These are phyloP conservation scores for Myotis brandtii DNA, from an alignment of 2,113 vertebrate genomes.

Conservation along the genomic window DNA sequence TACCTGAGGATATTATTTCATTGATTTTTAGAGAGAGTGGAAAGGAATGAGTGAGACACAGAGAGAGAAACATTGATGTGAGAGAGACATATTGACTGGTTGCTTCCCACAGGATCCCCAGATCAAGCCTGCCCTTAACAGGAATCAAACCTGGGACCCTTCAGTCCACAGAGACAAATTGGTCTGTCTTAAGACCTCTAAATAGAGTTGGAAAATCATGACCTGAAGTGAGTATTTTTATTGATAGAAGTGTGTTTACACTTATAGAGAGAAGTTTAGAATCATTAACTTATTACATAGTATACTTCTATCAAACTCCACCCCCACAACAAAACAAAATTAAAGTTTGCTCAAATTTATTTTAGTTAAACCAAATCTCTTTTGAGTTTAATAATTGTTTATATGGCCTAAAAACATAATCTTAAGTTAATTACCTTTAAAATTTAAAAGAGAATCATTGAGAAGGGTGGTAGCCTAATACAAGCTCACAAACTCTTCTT, in stretches of 20 bases:
- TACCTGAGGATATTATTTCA: too few relatives aligned
- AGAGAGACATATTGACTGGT: too few relatives aligned
- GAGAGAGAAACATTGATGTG: too few relatives aligned
- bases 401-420: background rate
- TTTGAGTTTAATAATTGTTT: background rate
- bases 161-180: too few relatives aligned
- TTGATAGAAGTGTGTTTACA: background rate
- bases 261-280: background rate
- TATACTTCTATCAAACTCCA: background rate
- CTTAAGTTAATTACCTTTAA: background rate
- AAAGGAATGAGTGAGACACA: too few relatives aligned
- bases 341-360: background rate
- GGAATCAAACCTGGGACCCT: too few relatives aligned
- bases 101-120: too few relatives aligned
- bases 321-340: background rate
- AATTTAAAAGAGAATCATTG: background rate
- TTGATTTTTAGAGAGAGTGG: too few relatives aligned
- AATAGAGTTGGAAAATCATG: background rate
- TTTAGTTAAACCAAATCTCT: background rate
- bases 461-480: background rate
- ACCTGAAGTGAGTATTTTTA: background rate
- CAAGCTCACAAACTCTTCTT: background rate
- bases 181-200: background rate
- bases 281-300: background rate
- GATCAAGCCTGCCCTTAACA: too few relatives aligned